These are phyloP conservation scores for Luperina nickerlii DNA, from an alignment of 2,888 invertebrate genomes.

Conservation along the genomic window DNA sequence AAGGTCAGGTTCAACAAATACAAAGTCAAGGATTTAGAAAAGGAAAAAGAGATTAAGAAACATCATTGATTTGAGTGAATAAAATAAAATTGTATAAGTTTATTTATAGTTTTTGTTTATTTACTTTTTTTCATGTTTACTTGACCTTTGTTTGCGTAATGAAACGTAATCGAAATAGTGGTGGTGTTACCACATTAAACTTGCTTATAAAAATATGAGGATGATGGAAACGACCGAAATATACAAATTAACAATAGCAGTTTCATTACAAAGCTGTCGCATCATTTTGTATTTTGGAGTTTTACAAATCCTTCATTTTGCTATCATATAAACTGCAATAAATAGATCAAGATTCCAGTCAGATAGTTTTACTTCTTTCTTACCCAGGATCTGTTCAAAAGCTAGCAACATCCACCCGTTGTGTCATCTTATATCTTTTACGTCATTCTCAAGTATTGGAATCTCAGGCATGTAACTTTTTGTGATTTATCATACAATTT, in stretches of 20 bases:
- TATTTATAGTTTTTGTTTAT: conserved; percentile 23
- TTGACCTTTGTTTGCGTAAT: conserved; percentile 21
- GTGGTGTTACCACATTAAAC: conserved; percentile 26
- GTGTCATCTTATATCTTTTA: conserved; percentile 60
- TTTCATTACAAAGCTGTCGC: background rate
- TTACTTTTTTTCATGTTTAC: conserved; percentile 30
- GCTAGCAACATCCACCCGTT: conserved; percentile 51
- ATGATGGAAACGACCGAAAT: background rate
- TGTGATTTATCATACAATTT: conserved; percentile 68
- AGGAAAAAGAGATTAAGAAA: conserved; percentile 50
- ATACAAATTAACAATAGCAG: background rate
- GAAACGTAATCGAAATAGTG: conserved; percentile 3
- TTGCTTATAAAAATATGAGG: background rate
- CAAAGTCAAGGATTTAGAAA: conserved; percentile 68
- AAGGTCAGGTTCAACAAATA: conserved; percentile 81
- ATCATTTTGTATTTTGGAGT: background rate
- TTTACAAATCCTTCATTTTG: background rate
- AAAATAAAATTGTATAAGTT: background rate
- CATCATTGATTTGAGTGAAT: conserved; percentile 23
- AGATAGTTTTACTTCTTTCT: conserved; percentile 2
- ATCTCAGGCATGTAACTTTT: conserved; percentile 65
- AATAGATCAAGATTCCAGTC: conserved; percentile 4
- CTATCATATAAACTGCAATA: background rate
- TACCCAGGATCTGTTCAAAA: background rate
- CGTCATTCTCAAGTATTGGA: conserved; percentile 66